Percentiles rank a stretch among this genome's conserved stretches.
Conservation (phyloP, 2,888 invertebrate species). For the Eudasyphora cyanicolor region DNA sequence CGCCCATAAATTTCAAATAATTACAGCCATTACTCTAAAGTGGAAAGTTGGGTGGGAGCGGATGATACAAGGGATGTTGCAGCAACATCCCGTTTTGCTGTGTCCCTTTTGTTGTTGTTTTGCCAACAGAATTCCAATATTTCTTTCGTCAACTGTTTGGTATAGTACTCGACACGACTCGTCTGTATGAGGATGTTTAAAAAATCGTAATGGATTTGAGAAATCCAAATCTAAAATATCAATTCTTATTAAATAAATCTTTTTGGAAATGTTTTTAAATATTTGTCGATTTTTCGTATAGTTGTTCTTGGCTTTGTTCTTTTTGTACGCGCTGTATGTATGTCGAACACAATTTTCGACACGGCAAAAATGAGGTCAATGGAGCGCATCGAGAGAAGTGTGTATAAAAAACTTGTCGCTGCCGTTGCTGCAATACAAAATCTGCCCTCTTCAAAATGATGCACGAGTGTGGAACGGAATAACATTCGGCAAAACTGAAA, state of each 20-base stretch:
- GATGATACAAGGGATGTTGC: not conserved
- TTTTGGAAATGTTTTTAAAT: not conserved
- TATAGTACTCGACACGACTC: not conserved
- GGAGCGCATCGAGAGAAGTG: constrained; percentile 52
- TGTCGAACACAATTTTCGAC: constrained; percentile 53
- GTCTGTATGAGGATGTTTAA: not conserved
- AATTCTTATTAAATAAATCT: constrained; percentile 16
- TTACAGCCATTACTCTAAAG: not conserved
- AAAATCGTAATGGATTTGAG: not conserved
- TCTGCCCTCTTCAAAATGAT: not conserved
- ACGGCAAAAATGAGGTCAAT: constrained; percentile 63
- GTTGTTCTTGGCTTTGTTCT: not conserved
- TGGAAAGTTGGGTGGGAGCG: not conserved
- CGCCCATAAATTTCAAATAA: not conserved
- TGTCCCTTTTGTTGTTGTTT: too few species aligned
- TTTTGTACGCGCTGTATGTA: not conserved
- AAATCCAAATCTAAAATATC: not conserved
- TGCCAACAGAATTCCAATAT: not conserved
- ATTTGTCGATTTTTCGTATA: not conserved
- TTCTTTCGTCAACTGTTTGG: not conserved
- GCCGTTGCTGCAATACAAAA: not conserved
- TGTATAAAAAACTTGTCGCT: constrained; percentile 1
- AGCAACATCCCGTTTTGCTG: not conserved
- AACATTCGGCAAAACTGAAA: too few species aligned
- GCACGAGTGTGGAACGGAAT: not conserved